Evolutionary conservation across 2,888 invertebrate genomes (phyloP), one percentile per base, ranked within the genome.

Genomic region (Dasypolia templi): DNA sequence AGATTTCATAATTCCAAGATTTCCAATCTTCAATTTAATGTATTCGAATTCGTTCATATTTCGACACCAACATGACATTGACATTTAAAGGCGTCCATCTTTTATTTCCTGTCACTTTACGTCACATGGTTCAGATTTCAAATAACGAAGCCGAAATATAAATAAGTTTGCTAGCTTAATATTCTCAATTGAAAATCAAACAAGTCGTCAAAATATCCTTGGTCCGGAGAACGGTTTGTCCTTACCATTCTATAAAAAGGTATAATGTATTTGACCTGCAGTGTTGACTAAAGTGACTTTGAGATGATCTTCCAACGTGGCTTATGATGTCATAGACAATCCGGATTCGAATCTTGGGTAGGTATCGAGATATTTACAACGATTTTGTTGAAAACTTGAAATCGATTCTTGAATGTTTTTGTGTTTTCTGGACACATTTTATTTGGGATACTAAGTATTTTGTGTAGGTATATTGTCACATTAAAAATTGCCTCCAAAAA

Each of bases 231-330:
- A 58, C 70, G 78, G 79, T 55, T 35, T 73, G 82, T 70, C 82
- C 82, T 84, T 59, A 66, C 12, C 72, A 19, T 55, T 79, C 79
- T 83, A 79, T 81, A 84, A 80, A 82, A 84, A 77, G 78, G 76
- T 72, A 29, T 78, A 82, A 83, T 77, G 63, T 61, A n/a, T 85
- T 82, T 85, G 83, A 85, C 83, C 83, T 78, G 77, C 22, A 39
- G 44, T 58, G 46, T 56, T 61, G 39, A n/a, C 46, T 71, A 77
- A 71, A 74, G 74, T 85, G 69, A 83, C 83, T 83, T 83, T 83
- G 85, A 81, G 61, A 42, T 49, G 80, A 81, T 80, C 70, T 70
- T 74, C 77, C 68, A 76, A 77, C 82, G 78, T 71, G 64, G 29
- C 59, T 2, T 59, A 82, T 83, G 85, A 83, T 70, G 85, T 83